These are phyloP conservation scores for Mimumesa dahlbomi DNA, from an alignment of 2,888 invertebrate genomes.

Conservation along the genomic window DNA sequence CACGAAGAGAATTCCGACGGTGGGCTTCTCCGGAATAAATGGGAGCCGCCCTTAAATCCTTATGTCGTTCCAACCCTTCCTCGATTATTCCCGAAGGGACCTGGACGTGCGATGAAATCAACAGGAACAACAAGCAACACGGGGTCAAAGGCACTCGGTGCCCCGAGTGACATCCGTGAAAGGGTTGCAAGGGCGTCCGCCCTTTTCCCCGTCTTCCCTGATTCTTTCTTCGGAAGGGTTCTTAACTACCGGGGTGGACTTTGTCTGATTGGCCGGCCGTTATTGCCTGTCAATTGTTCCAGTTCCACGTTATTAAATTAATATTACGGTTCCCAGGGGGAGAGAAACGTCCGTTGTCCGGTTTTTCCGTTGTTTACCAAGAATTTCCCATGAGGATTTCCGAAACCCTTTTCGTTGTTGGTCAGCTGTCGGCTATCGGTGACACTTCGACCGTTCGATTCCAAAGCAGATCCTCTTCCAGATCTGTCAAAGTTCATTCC, in stretches of 20 bases:
- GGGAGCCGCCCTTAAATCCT: constrained; percentile 70
- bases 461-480: no score
- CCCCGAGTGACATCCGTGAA: constrained; percentile 77
- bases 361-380: constrained; percentile 72
- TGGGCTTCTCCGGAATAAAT: constrained; percentile 64
- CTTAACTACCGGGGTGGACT: constrained; percentile 67
- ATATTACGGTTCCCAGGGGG: constrained; percentile 67
- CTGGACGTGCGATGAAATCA: constrained; percentile 79
- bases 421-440: no score
- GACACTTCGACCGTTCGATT: no score
- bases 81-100: constrained; percentile 73
- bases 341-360: constrained; percentile 61
- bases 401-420: constrained; percentile 36
- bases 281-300: constrained; percentile 80
- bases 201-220: constrained; percentile 6
- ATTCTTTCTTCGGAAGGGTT: constrained; percentile 61
- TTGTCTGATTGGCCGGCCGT: constrained; percentile 76
- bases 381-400: constrained; percentile 74
- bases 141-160: constrained; percentile 70
- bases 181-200: constrained; percentile 68
- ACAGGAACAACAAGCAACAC: constrained; percentile 77
- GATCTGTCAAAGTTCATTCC: no score
- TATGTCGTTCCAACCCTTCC: constrained; percentile 73
- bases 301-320: constrained; percentile 78
- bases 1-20: constrained; percentile 43